Evolutionary conservation across 2,888 invertebrate genomes (phyloP).

Genomic region (Biston stratarius): DNA sequence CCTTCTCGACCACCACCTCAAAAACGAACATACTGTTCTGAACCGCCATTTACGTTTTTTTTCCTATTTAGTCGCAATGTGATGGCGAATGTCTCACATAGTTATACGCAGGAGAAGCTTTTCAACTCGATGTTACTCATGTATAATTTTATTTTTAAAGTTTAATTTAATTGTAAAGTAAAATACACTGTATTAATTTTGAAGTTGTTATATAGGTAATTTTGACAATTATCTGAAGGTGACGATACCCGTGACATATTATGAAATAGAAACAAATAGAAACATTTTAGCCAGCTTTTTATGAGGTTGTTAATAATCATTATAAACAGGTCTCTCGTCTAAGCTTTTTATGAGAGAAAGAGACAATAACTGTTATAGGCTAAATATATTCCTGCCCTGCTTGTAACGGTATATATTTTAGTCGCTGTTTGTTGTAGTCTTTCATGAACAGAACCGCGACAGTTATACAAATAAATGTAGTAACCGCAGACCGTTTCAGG

Average conservation of each 20-base stretch:
- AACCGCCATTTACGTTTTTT: constrained; percentile 66
- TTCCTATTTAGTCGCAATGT: constrained; percentile 28
- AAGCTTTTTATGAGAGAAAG: too few species aligned
- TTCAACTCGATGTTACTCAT: background rate
- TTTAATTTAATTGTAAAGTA: background rate
- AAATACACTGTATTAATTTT: constrained; percentile 2
- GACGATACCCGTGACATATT: background rate
- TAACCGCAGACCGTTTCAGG: too few species aligned
- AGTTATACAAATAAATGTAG: too few species aligned
- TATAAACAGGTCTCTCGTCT: too few species aligned
- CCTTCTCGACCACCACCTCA: constrained; percentile 75
- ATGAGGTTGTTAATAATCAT: too few species aligned
- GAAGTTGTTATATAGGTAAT: background rate
- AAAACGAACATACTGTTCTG: constrained; percentile 77
- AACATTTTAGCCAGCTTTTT: too few species aligned
- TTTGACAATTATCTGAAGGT: background rate
- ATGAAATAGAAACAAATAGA: too few species aligned
- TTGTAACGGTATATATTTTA: too few species aligned
- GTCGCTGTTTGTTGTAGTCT: too few species aligned
- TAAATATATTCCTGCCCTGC: too few species aligned
- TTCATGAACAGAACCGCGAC: too few species aligned
- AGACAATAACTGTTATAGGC: too few species aligned
- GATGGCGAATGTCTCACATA: background rate
- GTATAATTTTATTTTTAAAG: background rate
- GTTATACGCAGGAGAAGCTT: background rate